Evolutionary conservation across 2,113 vertebrate genomes (phyloP), one percentile per base, ranked within the genome.

Genomic region (Lophochroa leadbeateri): DNA sequence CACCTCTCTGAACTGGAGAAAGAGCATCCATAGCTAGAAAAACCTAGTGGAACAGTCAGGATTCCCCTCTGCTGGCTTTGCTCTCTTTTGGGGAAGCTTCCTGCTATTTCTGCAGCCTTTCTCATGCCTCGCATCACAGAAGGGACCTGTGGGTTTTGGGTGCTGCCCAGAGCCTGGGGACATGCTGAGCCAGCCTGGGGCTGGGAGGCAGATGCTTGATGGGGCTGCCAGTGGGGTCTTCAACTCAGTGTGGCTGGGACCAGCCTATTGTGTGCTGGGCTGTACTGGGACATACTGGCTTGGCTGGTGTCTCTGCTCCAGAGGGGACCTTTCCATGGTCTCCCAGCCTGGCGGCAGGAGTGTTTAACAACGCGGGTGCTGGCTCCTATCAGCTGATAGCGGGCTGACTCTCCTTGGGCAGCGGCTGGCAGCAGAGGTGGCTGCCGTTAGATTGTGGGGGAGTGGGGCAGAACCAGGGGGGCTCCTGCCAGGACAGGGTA

Each of bases 371-470:
- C 57, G 47, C 3, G 31, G 86, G 93, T 0, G 21, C 82, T 89
- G 57, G 82, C 64, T 91, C 87, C 95, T 97, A 95, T 98, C 98
- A 98, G 98, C 97, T 97, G 97, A 98, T 97, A 43, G 55, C 43
- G 96, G 98, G 95, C 97, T 97, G 97, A 98, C 95, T 95, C 82
- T 94, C 77, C 57, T 88, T 2, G 11, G 82, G 86, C 28, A 60
- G 67, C 27, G 46, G 44, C 80, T 82, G 94, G 44, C 3, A 1
- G 82, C 75, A 64, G n/a, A 53, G 65, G 13, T 0, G 3, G 49
- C 85, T 93, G 94, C 1, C 3, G 57, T 31, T 83, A 84, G 93
- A 35, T 13, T 1, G 1, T 15, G 37, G 29, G 65, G 93, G 67
- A 64, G 47, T 2, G 1, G 43, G 85, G 49, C 52, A 82, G 64